A percentile compares a stretch with the other conserved stretches of the same genome.
phyloP scores from a whole-genome alignment of 1,140 invertebrate genomes.

The Pseudoatta argentina region DNA sequence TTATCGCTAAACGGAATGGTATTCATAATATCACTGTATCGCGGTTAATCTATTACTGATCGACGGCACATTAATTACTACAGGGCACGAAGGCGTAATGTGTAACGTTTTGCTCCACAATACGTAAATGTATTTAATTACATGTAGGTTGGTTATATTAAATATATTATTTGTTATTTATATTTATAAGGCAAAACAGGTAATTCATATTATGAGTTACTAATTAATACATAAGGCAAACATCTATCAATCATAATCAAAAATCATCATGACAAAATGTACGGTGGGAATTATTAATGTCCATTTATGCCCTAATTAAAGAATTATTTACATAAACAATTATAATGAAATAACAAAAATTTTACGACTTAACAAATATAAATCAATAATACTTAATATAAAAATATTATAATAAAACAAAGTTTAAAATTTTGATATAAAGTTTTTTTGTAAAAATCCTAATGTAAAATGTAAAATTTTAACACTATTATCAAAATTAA shows the following conservation, averaged over 20 bases:
- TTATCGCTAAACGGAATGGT: slow-evolving; percentile 24
- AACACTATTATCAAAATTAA: not conserved
- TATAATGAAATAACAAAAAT: not conserved
- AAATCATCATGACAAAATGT: not conserved
- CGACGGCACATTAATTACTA: slow-evolving; percentile 37
- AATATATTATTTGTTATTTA: slow-evolving; percentile 43
- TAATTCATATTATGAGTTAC: not conserved
- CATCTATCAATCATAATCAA: not conserved
- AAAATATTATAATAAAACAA: slow-evolving; percentile 5
- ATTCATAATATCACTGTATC: slow-evolving; percentile 26
- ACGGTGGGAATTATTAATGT: not conserved
- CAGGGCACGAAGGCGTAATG: slow-evolving; percentile 4
- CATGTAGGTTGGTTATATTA: not conserved
- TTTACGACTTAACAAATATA: not conserved
- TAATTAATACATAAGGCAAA: slow-evolving; percentile 20
- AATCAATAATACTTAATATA: not conserved
- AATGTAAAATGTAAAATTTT: not conserved
- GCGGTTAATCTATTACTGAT: slow-evolving; percentile 45
- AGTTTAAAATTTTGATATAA: not conserved
- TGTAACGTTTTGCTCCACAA: slow-evolving; percentile 6
- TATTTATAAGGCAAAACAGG: slow-evolving; percentile 3
- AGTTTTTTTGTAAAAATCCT: not conserved
- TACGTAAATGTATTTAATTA: slow-evolving; percentile 22
- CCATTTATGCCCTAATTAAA: not conserved
- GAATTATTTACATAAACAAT: not conserved